Evolutionary conservation across 2,113 vertebrate species (phyloP).

Genomic region (Apaloderma vittatum): DNA sequence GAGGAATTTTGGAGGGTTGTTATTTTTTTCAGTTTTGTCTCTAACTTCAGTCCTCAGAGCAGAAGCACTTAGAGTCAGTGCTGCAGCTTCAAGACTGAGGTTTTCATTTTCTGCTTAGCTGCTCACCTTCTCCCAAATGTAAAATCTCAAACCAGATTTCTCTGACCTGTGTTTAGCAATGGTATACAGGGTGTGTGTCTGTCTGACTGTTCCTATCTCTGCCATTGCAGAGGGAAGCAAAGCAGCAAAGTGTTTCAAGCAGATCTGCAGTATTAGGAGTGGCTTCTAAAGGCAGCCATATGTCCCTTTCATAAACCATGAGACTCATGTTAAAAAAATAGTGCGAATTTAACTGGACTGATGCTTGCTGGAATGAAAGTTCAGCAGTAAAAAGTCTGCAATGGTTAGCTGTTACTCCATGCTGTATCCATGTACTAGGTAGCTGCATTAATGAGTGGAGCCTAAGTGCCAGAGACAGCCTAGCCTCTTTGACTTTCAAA

Average conservation of each 20-base stretch:
- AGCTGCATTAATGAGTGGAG: not conserved
- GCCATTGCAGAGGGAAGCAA: not conserved
- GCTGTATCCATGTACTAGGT: not conserved
- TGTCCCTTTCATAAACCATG: not conserved
- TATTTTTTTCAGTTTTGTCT: not conserved
- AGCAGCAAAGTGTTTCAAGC: not conserved
- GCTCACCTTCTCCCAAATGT: not conserved
- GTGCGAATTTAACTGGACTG: not conserved
- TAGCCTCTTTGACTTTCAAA: constrained; percentile 48
- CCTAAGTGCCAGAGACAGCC: not conserved
- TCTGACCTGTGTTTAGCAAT: not conserved
- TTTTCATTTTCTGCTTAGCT: not conserved
- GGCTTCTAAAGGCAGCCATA: not conserved
- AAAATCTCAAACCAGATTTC: not conserved
- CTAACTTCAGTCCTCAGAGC: not conserved
- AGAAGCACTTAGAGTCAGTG: not conserved
- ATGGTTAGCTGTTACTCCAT: not conserved
- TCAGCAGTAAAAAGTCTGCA: not conserved
- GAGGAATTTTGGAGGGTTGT: not conserved
- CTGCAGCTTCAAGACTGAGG: not conserved
- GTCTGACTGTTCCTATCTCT: not conserved
- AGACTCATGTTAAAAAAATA: not conserved
- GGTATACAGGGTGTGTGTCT: not conserved
- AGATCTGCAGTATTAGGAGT: not conserved
- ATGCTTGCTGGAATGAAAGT: not conserved